Base-by-base conservation (phyloP, 1,140 invertebrate species). In the Araneus ventricosus region DNA sequence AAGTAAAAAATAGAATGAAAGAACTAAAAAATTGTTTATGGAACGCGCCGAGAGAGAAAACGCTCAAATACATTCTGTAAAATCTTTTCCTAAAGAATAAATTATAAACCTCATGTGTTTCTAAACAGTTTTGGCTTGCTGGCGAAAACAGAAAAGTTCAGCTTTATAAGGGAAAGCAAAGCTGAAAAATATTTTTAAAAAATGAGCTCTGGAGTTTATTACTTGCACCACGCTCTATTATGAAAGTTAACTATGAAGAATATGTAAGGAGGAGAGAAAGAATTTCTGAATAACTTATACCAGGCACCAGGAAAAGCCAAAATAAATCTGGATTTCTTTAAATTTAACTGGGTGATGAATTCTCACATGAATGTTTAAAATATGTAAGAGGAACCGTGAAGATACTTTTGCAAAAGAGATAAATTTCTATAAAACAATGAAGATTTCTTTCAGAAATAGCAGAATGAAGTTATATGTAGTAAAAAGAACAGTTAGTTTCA, bases 61-160 rank as follows among this genome's bases (percentile, higher is more conserved):
- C 14, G 30, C 70, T 75, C 70, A 75, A 34, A 22, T 75, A 75
- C 30, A 34, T 75, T 37, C 30, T 75, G 70, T 75, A 75, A 75
- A 75, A 34, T 75, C 14, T 75, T 30, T 75, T 17, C 30, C 70
- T 75, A 30, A 75, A 75, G 70, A 75, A 75, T 75, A 75, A 75
- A 75, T 75, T 75, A 75, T 75, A 75, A 75, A 75, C 70, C 70
- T 75, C 70, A 37, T 75, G 70, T 75, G 70, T 75, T 75, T 37
- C 70, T 75, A 75, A 34, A 37, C 30, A 20, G 17, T 17, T 75
- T 75, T 34, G 70, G 5, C 17, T 75, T 10, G 22, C 59, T 63
- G 5, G 59, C 20, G 34, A 75, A 10, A 5, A 5, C 5, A 37
- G 70, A 75, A 37, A 37, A 75, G 30, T 20, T 10, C n/a, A 1